Evolutionary conservation across 2,797 vertebrate species (phyloP), one percentile per base, ranked within the genome.

Genomic region (Taenioides sp.): DNA sequence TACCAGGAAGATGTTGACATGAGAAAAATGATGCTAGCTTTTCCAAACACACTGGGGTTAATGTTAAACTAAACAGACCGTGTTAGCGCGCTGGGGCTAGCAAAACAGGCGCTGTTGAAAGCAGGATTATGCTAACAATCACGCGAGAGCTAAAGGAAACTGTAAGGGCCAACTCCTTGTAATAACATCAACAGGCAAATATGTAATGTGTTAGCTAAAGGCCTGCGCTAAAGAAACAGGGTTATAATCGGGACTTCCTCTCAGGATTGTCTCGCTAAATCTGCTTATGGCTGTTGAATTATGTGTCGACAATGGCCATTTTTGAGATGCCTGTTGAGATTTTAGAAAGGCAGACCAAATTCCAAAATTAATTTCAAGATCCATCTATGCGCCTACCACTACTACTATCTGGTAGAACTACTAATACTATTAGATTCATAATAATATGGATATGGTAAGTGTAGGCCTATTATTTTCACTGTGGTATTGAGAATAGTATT

Each of bases 81-180:
- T 84, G 88, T 85, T 83, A 79, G 81, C 71, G 75, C 70, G 50
- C 47, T 67, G 62, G 76, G 86, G 72, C 80, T 90, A 84, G 85
- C 91, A 89, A 91, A 93, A 89, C 88, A 89, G 55, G 49, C 86
- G 83, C 83, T 91, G 92, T 90, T 93, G 91, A 94, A 93, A 91
- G 80, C 73, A 74, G 87, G 89, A 92, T 93, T 91, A 92, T 69
- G 76, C 87, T 90, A 87, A 91, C 86, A 87, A 83, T 90, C 62
- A 43, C 70, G 69, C 70, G 71, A 83, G 86, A 85, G 84, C 58
- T 74, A 73, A 11, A 37, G 75, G 78, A 80, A 88, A 83, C 80
- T 76, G 72, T 87, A 83, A 91, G 88, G 82, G 82, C 74, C 69
- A 43, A 70, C 70, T 79, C 81, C 79, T 89, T 89, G 81, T 25